These are phyloP conservation scores for Pollenia labialis DNA, from an alignment of 2,888 invertebrate genomes.

Conservation along the genomic window DNA sequence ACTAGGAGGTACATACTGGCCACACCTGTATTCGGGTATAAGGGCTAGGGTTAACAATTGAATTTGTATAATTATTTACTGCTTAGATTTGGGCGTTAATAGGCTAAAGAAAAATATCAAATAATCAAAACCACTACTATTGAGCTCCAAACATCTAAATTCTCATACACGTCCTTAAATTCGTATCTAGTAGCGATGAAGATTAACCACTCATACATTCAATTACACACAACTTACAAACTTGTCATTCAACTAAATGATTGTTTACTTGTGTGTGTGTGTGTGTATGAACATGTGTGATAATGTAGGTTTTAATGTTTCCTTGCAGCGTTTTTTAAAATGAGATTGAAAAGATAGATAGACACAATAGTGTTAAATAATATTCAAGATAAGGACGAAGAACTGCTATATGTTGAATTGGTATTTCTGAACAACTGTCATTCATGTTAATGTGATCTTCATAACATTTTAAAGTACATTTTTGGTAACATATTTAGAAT, in stretches of 20 bases:
- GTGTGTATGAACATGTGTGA: neutral
- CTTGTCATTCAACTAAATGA: neutral
- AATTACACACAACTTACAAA: neutral
- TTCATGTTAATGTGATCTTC: constrained; percentile 27
- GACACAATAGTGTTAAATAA: constrained; percentile 44
- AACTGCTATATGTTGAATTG: neutral
- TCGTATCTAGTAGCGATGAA: neutral
- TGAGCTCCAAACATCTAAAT: constrained; percentile 15
- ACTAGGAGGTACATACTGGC: too few species aligned
- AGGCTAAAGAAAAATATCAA: constrained; percentile 24
- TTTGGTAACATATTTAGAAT: neutral
- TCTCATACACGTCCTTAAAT: neutral
- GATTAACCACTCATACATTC: neutral
- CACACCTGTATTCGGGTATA: too few species aligned
- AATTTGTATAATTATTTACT: too few species aligned
- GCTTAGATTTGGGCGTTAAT: too few species aligned
- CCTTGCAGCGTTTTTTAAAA: constrained; percentile 40
- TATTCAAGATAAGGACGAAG: constrained; percentile 30
- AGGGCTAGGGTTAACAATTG: too few species aligned
- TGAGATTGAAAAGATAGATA: constrained; percentile 5
- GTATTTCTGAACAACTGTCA: constrained; percentile 26
- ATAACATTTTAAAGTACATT: neutral
- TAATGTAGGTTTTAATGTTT: neutral
- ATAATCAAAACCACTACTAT: constrained; percentile 1
- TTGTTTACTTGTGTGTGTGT: neutral